Percentiles rank a stretch among this genome's conserved stretches.
Evolutionary conservation across 2,888 invertebrate species (phyloP).

Genomic region (Drosophila koepferae): DNA sequence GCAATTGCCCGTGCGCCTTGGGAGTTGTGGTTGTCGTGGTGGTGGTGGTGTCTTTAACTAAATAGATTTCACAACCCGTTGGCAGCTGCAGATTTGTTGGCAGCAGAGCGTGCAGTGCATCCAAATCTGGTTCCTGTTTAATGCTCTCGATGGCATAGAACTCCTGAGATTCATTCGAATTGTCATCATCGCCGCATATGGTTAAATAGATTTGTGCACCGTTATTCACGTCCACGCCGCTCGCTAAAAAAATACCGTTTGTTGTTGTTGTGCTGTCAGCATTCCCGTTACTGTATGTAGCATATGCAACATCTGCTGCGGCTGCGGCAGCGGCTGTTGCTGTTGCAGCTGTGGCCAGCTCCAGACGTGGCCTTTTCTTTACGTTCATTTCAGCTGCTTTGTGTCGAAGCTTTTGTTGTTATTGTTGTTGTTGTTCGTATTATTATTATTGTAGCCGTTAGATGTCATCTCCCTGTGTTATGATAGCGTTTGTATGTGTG

Average conservation of each 20-base stretch:
- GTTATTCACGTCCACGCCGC: slow-evolving; percentile 39
- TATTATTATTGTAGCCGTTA: slow-evolving; percentile 22
- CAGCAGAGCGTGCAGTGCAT: slow-evolving; percentile 65
- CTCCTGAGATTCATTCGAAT: slow-evolving; percentile 79
- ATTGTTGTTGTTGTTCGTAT: slow-evolving; percentile 7
- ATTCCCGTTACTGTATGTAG: slow-evolving; percentile 17
- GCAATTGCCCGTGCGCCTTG: slow-evolving; percentile 21
- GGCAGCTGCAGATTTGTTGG: slow-evolving; percentile 78
- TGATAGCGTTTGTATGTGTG: background rate
- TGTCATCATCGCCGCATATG: slow-evolving; percentile 78
- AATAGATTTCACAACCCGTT: slow-evolving; percentile 82
- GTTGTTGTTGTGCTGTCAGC: background rate
- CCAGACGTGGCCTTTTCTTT: slow-evolving; percentile 70
- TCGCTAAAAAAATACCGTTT: slow-evolving; percentile 54
- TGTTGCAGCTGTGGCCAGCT: slow-evolving; percentile 54
- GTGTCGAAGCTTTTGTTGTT: slow-evolving; percentile 11
- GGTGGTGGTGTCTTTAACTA: slow-evolving; percentile 70
- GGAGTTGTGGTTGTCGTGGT: slow-evolving; percentile 1
- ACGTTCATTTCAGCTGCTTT: slow-evolving; percentile 64
- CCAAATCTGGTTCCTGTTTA: slow-evolving; percentile 78
- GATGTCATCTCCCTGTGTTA: slow-evolving; percentile 38
- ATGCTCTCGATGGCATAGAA: slow-evolving; percentile 75
- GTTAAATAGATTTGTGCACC: slow-evolving; percentile 74
- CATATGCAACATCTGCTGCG: slow-evolving; percentile 34
- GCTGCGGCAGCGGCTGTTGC: slow-evolving; percentile 46